Evolutionary conservation across 2,888 invertebrate genomes (phyloP).

Genomic region (Morpho achilles): DNA sequence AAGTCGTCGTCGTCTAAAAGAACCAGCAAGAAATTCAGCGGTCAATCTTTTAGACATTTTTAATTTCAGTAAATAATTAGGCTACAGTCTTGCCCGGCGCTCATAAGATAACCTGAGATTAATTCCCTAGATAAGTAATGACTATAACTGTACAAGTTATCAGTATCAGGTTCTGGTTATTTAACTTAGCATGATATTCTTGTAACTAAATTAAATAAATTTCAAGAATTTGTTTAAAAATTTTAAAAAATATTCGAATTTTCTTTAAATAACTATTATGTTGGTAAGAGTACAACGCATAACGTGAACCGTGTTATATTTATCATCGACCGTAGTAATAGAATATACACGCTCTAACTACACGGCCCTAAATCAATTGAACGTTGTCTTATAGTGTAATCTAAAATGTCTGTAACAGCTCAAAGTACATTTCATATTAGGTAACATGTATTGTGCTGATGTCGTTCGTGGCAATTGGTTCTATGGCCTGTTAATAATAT

Average conservation of each 20-base stretch:
- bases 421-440: conserved; percentile 22
- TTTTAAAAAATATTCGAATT: background rate
- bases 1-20: no score
- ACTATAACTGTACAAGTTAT: no score
- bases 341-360: conserved; percentile 27
- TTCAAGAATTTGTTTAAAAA: no score
- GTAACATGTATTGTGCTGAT: conserved; percentile 22
- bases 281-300: background rate
- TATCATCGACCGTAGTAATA: conserved; percentile 16
- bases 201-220: no score
- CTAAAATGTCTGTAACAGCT: conserved; percentile 28
- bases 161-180: no score
- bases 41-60: no score
- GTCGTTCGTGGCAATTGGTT: conserved; percentile 29
- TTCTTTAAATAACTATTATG: background rate
- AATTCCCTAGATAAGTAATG: no score
- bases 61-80: no score
- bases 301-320: conserved; percentile 32
- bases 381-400: conserved; percentile 35
- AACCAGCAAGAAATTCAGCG: no score
- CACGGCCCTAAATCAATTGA: conserved; percentile 40
- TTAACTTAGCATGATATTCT: no score
- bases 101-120: no score
- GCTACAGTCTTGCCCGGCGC: no score
- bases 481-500: conserved; percentile 29